A percentile compares a stretch with the other conserved stretches of the same genome.
These are phyloP conservation scores for Cydia pomonella DNA, from an alignment of 1,140 invertebrate species.

Conservation along the genomic window DNA sequence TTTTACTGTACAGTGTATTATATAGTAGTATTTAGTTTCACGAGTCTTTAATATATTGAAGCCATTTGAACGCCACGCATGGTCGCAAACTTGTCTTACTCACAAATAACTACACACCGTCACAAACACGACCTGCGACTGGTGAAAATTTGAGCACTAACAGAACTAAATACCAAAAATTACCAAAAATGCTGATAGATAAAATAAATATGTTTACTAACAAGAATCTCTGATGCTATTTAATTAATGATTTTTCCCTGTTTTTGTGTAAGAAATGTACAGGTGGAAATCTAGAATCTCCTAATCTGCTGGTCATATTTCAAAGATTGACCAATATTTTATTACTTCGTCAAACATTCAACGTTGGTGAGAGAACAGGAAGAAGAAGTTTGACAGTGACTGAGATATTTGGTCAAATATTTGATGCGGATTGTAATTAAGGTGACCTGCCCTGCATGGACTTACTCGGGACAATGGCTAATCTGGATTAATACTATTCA, in stretches of 20 bases:
- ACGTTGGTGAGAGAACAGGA: not conserved
- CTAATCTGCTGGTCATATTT: not conserved
- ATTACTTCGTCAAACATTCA: too few relatives aligned
- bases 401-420: not conserved
- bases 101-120: not conserved
- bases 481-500: not conserved
- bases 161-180: not conserved
- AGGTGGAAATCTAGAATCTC: slow-evolving; percentile 1
- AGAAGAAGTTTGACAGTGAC: not conserved
- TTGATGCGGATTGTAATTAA: not conserved
- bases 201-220: not conserved
- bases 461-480: not conserved
- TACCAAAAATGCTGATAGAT: not conserved
- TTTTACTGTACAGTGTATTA: not conserved
- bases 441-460: not conserved
- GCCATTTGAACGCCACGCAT: not conserved
- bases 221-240: not conserved
- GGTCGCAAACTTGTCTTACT: not conserved
- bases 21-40: not conserved
- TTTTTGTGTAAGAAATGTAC: not conserved
- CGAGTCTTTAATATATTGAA: not conserved
- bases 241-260: not conserved
- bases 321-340: not conserved
- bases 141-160: not conserved
- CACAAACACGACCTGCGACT: not conserved